Base-by-base conservation (phyloP, 1,140 invertebrate genomes). In the Sminthurides bifidus region DNA sequence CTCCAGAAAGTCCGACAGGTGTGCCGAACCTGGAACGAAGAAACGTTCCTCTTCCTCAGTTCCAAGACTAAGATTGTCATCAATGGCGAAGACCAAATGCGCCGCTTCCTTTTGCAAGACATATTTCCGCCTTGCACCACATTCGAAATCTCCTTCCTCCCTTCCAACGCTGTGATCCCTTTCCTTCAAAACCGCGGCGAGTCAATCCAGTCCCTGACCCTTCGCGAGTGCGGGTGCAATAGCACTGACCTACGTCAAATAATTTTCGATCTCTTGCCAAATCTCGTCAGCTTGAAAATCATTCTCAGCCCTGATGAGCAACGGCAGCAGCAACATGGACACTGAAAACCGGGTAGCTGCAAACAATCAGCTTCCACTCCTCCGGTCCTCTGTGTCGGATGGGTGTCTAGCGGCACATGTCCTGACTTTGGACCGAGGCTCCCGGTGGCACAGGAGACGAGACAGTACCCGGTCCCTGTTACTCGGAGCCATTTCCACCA, bases 11-110 rank as follows among this genome's bases (percentile, higher is more conserved):
- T 49, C 1, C 54, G 54, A 2, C 54, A 56, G 40, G 45, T 56
- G 23, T 56, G 54, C 26, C 15, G n/a, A 33, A 17, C 17, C 1
- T 56, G 54, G 54, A 56, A 40, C 8, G 23, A 26, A 14, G 21
- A 49, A 26, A 45, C 54, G 1, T 29, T 48, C 26, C 30, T 12
- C 10, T 3, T n/a, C 1, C 41, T 56, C 1, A 38, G 24, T 4
- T 30, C 19, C 30, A 56, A 33, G 40, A 26, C 45, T 10, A 38
- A 24, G 17, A 29, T 56, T 37, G 33, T 48, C 8, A 24, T 49
- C 19, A 23, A 37, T 48, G 43, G 54, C n/a, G 19, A 21, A 1
- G 23, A 19, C 5, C 26, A 27, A 8, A 23, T 48, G 21, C 26
- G 37, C 24, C 24, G 21, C 46, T 12, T 45, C 8, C 17, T 54